These are phyloP conservation scores for Eolophus roseicapilla DNA, from an alignment of 2,113 vertebrate genomes.

Conservation along the genomic window DNA sequence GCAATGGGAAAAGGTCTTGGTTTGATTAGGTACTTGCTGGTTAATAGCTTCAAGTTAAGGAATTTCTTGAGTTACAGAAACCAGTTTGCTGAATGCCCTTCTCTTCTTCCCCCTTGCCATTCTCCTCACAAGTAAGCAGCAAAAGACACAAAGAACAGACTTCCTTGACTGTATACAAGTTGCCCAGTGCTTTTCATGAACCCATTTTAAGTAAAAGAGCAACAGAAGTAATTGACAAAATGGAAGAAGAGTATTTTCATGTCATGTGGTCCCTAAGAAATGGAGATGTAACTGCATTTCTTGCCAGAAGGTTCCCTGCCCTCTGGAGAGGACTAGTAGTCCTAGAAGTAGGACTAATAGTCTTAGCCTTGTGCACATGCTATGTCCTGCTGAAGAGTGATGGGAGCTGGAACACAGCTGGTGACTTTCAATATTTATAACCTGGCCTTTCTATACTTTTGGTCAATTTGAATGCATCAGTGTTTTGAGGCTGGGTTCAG, in stretches of 20 bases:
- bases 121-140: background rate
- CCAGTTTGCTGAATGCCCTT: background rate
- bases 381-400: background rate
- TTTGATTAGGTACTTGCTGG: background rate
- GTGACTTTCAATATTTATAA: background rate
- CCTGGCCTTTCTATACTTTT: background rate
- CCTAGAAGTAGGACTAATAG: background rate
- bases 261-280: background rate
- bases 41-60: background rate
- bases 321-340: background rate
- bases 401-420: background rate
- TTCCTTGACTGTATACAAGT: background rate
- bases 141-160: background rate
- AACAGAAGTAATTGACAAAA: background rate
- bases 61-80: background rate
- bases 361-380: background rate
- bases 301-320: background rate
- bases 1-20: background rate
- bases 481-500: background rate
- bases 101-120: background rate
- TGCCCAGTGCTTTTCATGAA: background rate
- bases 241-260: background rate
- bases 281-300: background rate
- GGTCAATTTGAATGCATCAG: background rate
- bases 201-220: background rate